Percentiles rank a stretch among this genome's conserved stretches.
phyloP scores from a whole-genome alignment of 2,113 vertebrate genomes.

The Butorides virescens region DNA sequence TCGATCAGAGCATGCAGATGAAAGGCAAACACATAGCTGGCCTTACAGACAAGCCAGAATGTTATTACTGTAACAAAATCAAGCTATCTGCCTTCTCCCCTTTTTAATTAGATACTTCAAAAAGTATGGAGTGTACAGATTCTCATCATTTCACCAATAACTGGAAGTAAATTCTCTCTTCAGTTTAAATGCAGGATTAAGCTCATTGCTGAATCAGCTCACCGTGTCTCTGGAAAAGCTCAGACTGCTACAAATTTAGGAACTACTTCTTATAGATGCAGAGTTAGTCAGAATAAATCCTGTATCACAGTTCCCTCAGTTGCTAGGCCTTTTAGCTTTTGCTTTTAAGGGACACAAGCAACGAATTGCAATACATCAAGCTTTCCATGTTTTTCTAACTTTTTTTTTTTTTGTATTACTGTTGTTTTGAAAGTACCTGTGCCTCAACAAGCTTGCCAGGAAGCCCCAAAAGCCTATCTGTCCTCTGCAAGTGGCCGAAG shows the following conservation, averaged over 20 bases:
- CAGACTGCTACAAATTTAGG: background rate
- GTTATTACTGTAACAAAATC: slow-evolving; percentile 17
- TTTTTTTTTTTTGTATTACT: background rate
- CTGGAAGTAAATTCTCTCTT: background rate
- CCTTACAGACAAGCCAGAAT: background rate
- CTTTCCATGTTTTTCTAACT: background rate
- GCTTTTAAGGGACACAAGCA: background rate
- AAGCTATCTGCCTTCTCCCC: background rate
- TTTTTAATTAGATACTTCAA: slow-evolving; percentile 18
- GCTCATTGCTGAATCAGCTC: slow-evolving; percentile 49
- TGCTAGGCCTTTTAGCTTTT: background rate
- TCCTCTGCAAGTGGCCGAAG: background rate
- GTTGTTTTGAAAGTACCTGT: background rate
- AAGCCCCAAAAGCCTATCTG: background rate
- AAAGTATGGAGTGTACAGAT: background rate
- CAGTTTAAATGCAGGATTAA: slow-evolving; percentile 34
- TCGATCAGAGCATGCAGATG: slow-evolving; percentile 40
- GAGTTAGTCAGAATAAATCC: slow-evolving; percentile 44
- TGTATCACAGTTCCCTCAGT: background rate
- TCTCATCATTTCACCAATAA: background rate
- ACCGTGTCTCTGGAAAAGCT: background rate
- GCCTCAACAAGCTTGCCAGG: background rate
- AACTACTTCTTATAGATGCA: slow-evolving; percentile 1
- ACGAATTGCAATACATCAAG: background rate
- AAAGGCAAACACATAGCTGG: slow-evolving; percentile 29